phyloP scores from a whole-genome alignment of 30 jellyfish, hydroid and myxozoan genomes.

The Chironex yamaguchii region DNA sequence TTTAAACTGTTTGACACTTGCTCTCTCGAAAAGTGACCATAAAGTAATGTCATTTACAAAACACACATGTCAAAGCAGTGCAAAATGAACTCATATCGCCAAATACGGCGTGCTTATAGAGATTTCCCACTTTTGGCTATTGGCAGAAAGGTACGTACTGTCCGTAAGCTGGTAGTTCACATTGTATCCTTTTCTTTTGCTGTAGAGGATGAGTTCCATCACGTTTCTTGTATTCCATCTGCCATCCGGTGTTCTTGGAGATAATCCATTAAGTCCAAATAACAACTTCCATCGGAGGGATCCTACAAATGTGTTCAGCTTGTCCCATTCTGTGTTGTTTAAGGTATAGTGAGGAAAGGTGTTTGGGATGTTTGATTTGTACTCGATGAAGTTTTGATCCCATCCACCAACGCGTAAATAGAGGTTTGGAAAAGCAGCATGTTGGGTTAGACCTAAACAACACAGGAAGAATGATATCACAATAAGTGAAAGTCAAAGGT shows the following conservation, averaged over 20 bases:
- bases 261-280: slow-evolving; percentile 74
- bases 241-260: slow-evolving; percentile 68
- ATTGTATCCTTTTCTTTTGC: slow-evolving; percentile 55
- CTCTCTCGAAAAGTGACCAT: too few species aligned
- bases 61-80: too few species aligned
- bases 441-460: too few species aligned
- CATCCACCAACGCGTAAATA: slow-evolving; percentile 85
- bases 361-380: slow-evolving; percentile 31
- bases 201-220: slow-evolving; percentile 60
- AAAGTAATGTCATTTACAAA: too few species aligned
- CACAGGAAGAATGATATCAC: too few species aligned
- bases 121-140: too few species aligned
- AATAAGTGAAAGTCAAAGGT: too few species aligned
- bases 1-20: too few species aligned
- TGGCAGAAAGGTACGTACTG: slow-evolving; percentile 36
- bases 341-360: slow-evolving; percentile 39
- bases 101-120: too few species aligned
- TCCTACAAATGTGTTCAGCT: slow-evolving; percentile 44
- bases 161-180: slow-evolving; percentile 81
- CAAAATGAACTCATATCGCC: too few species aligned
- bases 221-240: slow-evolving; percentile 85
- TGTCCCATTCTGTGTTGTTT: slow-evolving; percentile 83
- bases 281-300: slow-evolving; percentile 76
- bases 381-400: slow-evolving; percentile 58
- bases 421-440: too few species aligned